phyloP scores from a whole-genome alignment of 2,797 vertebrate species.

The Hipposideros larvatus region DNA sequence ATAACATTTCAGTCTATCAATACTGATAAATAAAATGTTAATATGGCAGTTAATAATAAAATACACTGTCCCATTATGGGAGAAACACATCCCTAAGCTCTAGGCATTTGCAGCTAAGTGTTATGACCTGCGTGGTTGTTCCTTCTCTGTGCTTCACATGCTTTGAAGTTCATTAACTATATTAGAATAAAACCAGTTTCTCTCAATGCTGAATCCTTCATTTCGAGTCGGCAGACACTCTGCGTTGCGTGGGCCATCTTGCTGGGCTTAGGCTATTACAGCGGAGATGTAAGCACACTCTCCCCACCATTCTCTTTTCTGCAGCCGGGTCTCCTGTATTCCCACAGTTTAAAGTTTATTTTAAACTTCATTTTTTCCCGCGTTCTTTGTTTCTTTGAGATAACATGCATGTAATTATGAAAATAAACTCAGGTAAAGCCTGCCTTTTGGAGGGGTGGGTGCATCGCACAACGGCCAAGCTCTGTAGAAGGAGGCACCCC shows the following conservation, averaged over 20 bases:
- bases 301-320: background rate
- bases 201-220: background rate
- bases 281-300: background rate
- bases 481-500: conserved; percentile 33
- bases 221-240: rapidly evolving
- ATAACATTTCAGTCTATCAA: background rate
- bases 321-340: conserved; percentile 48
- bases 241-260: rapidly evolving
- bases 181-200: background rate
- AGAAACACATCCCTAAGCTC: background rate
- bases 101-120: background rate
- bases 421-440: conserved; percentile 82
- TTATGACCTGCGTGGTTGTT: rapidly evolving
- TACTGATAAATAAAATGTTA: too few relatives aligned
- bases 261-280: rapidly evolving
- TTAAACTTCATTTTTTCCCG: conserved; percentile 82
- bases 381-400: conserved; percentile 76
- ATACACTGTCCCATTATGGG: rapidly evolving
- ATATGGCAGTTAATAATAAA: background rate
- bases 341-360: conserved; percentile 82
- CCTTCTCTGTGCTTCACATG: background rate
- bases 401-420: conserved; percentile 80
- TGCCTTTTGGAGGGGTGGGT: conserved; percentile 65
- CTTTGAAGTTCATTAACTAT: background rate
- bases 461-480: background rate